Base-by-base conservation (phyloP, 2,888 invertebrate species). In the Ennomos quercinarius region DNA sequence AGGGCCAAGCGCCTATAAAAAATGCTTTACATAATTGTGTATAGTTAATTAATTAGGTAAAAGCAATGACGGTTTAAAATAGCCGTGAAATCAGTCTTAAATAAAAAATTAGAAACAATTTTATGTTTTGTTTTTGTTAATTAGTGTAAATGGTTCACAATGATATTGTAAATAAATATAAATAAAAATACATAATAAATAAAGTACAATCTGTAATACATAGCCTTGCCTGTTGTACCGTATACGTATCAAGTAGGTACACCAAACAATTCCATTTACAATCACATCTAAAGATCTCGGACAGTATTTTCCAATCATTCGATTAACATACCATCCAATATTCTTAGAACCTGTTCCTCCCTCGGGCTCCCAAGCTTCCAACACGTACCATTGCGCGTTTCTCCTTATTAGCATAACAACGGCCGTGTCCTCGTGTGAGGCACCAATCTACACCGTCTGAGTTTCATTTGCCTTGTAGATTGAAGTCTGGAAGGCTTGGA, bases 341-440 rank as follows among this genome's bases (percentile, higher is more conserved):
- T 61, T 55, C 60, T 36, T 11, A 48, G 55, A 61, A 61, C 60
- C 60, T 44, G 60, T 61, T 55, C 37, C 34, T 51, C 60, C 60
- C 51, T 52, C 10, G 10, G 17, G 11, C 37, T 56, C 10, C 17
- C 8, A 44, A 46, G 11, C 27, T 56, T n/a, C 17, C 10, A 44
- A 46, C 56, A 50, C 41, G 40, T 50, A 45, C 36, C 27, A 45
- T 37, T 46, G 64, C 60, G 68, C 70, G 78, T 74, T 72, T 73
- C 75, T 64, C 70, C 62, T 67, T 61, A 81, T 81, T 80, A 68
- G 50, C 80, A 82, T 81, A 79, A 80, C 75, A 79, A 78, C 71
- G 66, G 61, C 46, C 46, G 50, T 54, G 68, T 64, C 65, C 64
- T 48, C 58, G 46, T 57, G 53, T 36, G 41, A 27, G 9, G 34